Evolutionary conservation across 64 coral and sea anemone species (phyloP).

Genomic region (Montipora capricornis): DNA sequence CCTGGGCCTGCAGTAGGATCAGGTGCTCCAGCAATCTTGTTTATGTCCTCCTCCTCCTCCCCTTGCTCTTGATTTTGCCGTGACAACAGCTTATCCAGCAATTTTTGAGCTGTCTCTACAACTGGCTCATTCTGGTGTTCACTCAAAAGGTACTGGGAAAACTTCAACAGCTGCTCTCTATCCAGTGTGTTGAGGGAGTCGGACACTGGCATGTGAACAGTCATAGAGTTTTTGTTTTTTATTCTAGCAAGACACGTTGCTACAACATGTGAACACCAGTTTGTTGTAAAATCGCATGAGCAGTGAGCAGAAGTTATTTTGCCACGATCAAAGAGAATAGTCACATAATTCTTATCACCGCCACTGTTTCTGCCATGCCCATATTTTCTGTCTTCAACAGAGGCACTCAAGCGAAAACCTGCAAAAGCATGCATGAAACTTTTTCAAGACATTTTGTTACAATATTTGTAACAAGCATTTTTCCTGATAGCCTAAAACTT

Average conservation of each 20-base stretch:
- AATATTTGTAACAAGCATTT: too few species aligned
- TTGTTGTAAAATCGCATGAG: slow-evolving; percentile 68
- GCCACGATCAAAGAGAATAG: slow-evolving; percentile 82
- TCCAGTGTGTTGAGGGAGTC: slow-evolving; percentile 73
- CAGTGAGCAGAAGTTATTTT: slow-evolving; percentile 91
- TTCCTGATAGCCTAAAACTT: too few species aligned
- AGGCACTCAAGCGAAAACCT: slow-evolving; percentile 96
- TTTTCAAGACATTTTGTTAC: not conserved
- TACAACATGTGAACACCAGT: slow-evolving; percentile 83
- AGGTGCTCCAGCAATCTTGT: slow-evolving; percentile 81
- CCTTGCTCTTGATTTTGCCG: not conserved
- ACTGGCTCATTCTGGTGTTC: slow-evolving; percentile 78
- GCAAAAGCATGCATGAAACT: not conserved
- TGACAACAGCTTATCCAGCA: slow-evolving; percentile 80
- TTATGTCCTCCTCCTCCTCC: slow-evolving; percentile 61
- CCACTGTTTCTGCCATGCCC: not conserved
- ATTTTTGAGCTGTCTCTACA: slow-evolving; percentile 81
- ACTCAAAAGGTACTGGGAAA: slow-evolving; percentile 81
- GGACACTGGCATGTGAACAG: slow-evolving; percentile 69
- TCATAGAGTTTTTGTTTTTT: slow-evolving; percentile 39
- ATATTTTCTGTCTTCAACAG: slow-evolving; percentile 48
- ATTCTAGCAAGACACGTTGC: slow-evolving; percentile 77
- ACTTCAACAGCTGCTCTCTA: slow-evolving; percentile 84
- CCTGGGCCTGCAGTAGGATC: slow-evolving; percentile 94
- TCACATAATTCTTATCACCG: slow-evolving; percentile 55